A percentile compares a stretch with the other conserved stretches of the same genome.
phyloP scores from a whole-genome alignment of 2,797 vertebrate species.

The Passerculus sandwichensis region DNA sequence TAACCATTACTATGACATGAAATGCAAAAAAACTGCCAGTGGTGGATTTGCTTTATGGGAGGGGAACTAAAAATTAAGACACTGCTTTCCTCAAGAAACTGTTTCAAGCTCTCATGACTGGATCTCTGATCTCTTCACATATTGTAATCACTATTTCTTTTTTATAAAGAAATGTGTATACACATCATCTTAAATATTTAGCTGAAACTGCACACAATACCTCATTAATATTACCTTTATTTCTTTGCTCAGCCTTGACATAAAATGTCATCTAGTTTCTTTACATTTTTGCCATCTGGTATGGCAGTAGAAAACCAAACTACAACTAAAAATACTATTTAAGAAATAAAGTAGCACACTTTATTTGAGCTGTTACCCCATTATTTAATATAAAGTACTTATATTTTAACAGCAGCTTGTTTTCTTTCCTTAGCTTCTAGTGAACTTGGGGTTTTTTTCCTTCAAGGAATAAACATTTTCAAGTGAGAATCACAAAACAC shows the following conservation, averaged over 20 bases:
- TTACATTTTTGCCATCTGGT: not conserved
- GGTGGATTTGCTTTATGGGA: not conserved
- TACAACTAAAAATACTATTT: not conserved
- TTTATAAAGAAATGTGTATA: not conserved
- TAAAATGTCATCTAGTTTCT: not conserved
- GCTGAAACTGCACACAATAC: not conserved
- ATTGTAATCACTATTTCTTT: not conserved
- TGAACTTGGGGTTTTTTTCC: not conserved
- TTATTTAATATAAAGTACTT: not conserved
- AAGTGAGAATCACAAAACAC: not conserved
- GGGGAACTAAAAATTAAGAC: not conserved
- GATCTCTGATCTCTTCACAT: not conserved
- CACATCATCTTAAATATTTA: not conserved
- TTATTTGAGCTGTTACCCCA: not conserved
- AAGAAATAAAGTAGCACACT: not conserved
- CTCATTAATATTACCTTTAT: not conserved
- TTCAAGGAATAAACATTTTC: not conserved
- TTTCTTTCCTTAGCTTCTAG: not conserved
- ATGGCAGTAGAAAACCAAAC: not conserved
- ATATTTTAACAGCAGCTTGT: not conserved
- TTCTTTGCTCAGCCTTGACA: not conserved
- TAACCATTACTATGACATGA: not conserved
- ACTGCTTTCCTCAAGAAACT: not conserved
- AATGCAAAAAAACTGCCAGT: not conserved
- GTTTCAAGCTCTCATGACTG: not conserved